Evolutionary conservation across 1,140 invertebrate species (phyloP), one percentile per base, ranked within the genome.

Genomic region (Papilio polytes): DNA sequence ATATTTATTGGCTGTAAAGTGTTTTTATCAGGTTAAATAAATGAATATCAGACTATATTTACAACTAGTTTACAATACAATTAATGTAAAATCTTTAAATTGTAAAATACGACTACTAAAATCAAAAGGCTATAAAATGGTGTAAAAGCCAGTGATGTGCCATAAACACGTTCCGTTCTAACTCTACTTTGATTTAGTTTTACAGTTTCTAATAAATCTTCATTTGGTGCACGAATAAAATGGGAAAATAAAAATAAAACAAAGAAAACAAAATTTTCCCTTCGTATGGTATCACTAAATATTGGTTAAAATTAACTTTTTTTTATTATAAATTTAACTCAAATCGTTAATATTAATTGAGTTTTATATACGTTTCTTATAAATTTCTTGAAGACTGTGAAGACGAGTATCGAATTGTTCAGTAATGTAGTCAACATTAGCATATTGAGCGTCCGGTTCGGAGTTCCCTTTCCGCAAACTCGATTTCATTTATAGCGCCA

Each of bases 161-260:
- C 63, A 70, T 70, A 70, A 70, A 70, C 63, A 70, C 26, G 63
- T 70, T 31, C 4, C 63, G 12, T 70, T 70, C 26, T 31, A 31
- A 26, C 26, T 12, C 31, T 70, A 70, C 63, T 70, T 70, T 18
- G 22, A 70, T 70, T 70, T 70, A 70, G 63, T 31, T 70, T 70
- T 70, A 70, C 63, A 70, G 26, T 70, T 36, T 70, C 63, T 31
- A 70, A 70, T 70, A 70, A 70, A 70, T 70, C 63, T 70, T 70
- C 31, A 70, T 70, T 70, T 70, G 63, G 3, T 15, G 22, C 26
- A 70, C 22, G 63, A 31, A 70, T 20, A 66, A 3, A 31, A 13
- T 70, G 12, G 36, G 36, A 41, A 41, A 41, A 41, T 41, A 41
- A 41, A 41, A 8, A 41, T 41, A 41, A 41, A 41, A 8, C 36